phyloP scores from a whole-genome alignment of 2,113 vertebrate species.

The Sinosuthora webbiana region DNA sequence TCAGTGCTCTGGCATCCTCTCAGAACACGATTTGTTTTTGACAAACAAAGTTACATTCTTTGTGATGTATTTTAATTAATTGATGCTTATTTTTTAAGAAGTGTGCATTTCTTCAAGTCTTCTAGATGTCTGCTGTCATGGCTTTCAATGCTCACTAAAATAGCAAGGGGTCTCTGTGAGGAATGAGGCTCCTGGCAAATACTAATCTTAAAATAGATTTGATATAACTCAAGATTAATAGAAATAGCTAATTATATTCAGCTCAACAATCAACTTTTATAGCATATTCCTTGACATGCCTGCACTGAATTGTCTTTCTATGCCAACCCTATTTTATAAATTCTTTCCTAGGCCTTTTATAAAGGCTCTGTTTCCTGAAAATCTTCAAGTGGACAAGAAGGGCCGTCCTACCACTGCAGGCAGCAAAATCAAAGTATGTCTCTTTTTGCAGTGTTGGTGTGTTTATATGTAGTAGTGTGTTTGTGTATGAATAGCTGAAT shows the following conservation, averaged over 20 bases:
- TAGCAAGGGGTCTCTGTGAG: background rate
- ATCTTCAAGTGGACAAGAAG: slow-evolving; percentile 95
- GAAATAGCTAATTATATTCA: slow-evolving; percentile 10
- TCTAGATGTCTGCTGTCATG: background rate
- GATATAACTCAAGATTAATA: background rate
- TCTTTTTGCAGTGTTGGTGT: background rate
- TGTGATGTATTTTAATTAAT: background rate
- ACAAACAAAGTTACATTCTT: background rate
- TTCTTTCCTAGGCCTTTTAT: slow-evolving; percentile 87
- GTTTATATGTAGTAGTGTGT: background rate
- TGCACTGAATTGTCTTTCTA: background rate
- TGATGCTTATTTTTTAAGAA: background rate
- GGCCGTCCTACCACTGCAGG: slow-evolving; percentile 94
- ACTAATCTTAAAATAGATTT: background rate
- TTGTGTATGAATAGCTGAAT: background rate
- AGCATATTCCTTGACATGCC: background rate
- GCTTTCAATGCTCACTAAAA: background rate
- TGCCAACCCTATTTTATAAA: background rate
- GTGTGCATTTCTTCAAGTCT: background rate
- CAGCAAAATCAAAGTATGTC: slow-evolving; percentile 96
- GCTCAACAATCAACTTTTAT: background rate
- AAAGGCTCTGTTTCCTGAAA: slow-evolving; percentile 92
- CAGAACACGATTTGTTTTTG: background rate
- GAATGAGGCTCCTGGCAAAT: background rate
- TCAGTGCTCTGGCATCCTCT: background rate